phyloP scores from a whole-genome alignment of 2,797 vertebrate genomes.

The Salmo trutta region DNA sequence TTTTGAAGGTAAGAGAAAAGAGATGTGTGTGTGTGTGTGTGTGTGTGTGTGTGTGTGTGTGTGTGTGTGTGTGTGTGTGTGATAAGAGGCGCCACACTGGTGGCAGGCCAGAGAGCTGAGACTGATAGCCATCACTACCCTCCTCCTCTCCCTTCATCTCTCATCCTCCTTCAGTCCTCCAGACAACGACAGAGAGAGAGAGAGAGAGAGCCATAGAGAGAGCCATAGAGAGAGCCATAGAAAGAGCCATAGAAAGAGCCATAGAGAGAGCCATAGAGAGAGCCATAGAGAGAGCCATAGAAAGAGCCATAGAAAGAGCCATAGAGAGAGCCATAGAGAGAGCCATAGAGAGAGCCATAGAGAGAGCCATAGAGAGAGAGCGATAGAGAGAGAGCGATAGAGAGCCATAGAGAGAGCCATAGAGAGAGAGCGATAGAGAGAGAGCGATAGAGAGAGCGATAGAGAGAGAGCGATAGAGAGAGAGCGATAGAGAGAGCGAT shows the following conservation, averaged over 20 bases:
- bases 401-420: conserved; percentile 23
- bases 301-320: conserved; percentile 19
- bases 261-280: conserved; percentile 8
- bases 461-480: conserved; percentile 37
- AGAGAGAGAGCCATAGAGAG: conserved; percentile 21
- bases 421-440: conserved; percentile 34
- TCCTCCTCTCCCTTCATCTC: conserved; percentile 21
- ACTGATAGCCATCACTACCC: conserved; percentile 75
- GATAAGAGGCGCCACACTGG: conserved; percentile 83
- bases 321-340: conserved; percentile 12
- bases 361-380: background rate
- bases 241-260: background rate
- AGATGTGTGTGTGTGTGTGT: conserved; percentile 72
- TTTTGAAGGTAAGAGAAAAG: conserved; percentile 77
- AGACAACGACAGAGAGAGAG: conserved; percentile 34
- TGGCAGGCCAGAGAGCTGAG: conserved; percentile 64
- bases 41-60: conserved; percentile 71
- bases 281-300: conserved; percentile 16
- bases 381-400: conserved; percentile 35
- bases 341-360: conserved; percentile 15
- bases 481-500: conserved; percentile 16
- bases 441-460: conserved; percentile 29
- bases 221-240: conserved; percentile 15
- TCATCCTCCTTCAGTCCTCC: conserved; percentile 10
- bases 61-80: conserved; percentile 70